These are phyloP conservation scores for Chelonia mydas DNA, from an alignment of 2,797 vertebrate species.

Conservation along the genomic window DNA sequence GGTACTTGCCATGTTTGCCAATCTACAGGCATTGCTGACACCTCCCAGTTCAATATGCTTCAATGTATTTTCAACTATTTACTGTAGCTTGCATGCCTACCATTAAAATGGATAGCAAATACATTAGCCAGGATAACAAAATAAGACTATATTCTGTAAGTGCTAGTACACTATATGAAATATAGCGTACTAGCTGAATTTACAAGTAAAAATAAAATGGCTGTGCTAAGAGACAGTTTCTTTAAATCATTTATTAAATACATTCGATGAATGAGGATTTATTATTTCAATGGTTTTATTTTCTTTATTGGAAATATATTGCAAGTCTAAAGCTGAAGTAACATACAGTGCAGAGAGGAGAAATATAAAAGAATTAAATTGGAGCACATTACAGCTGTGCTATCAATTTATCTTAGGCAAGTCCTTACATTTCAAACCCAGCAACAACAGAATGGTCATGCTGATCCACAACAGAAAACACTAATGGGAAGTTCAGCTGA, in stretches of 20 bases:
- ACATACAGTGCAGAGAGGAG: not conserved
- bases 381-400: not conserved
- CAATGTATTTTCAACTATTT: not conserved
- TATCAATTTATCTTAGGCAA: not conserved
- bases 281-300: not conserved
- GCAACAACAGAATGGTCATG: not conserved
- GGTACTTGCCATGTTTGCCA: not conserved
- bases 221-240: not conserved
- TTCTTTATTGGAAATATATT: not conserved
- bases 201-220: not conserved
- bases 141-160: not conserved
- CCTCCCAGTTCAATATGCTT: not conserved
- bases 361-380: not conserved
- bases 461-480: not conserved
- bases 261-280: not conserved
- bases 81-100: not conserved
- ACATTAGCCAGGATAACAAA: not conserved
- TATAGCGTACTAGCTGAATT: not conserved
- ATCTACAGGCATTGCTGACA: not conserved
- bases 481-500: not conserved
- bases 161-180: not conserved
- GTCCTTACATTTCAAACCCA: not conserved
- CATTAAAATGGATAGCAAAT: not conserved
- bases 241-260: not conserved
- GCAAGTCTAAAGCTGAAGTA: not conserved